phyloP scores from a whole-genome alignment of 2,888 invertebrate genomes.

The Lasioglossum oenotherae region DNA sequence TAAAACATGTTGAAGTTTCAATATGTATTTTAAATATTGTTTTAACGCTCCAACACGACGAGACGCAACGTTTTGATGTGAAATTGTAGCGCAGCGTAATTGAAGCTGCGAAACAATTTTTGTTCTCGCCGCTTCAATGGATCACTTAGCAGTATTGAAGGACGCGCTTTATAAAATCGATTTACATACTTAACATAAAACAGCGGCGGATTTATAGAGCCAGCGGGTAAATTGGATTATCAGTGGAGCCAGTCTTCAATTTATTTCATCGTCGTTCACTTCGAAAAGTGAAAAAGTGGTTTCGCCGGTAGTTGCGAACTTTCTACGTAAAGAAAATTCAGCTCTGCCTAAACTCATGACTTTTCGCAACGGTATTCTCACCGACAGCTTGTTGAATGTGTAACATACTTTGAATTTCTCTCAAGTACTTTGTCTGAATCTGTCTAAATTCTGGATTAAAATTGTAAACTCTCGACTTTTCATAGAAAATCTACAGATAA shows the following conservation, averaged over 20 bases:
- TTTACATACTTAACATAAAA: conserved; percentile 29
- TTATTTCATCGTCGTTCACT: conserved; percentile 63
- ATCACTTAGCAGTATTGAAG: neutral
- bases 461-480: neutral
- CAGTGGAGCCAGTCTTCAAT: conserved; percentile 49
- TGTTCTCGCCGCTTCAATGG: neutral
- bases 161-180: conserved; percentile 15
- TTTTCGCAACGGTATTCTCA: conserved; percentile 33
- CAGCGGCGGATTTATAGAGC: conserved; percentile 47
- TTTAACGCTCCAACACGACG: too few relatives aligned
- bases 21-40: too few relatives aligned
- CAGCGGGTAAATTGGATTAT: conserved; percentile 45
- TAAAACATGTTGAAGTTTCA: too few relatives aligned
- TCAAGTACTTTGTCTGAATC: neutral
- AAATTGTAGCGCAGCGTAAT: neutral
- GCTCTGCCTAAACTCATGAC: conserved; percentile 47
- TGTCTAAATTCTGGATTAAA: neutral
- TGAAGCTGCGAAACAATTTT: neutral
- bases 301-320: conserved; percentile 57
- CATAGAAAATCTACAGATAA: too few relatives aligned
- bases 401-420: conserved; percentile 11
- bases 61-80: neutral
- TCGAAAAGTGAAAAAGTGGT: conserved; percentile 60
- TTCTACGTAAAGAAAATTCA: conserved; percentile 61
- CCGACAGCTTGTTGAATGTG: conserved; percentile 36